Base-by-base conservation (phyloP, 2,797 vertebrate genomes). In the Serranus cabrilla region DNA sequence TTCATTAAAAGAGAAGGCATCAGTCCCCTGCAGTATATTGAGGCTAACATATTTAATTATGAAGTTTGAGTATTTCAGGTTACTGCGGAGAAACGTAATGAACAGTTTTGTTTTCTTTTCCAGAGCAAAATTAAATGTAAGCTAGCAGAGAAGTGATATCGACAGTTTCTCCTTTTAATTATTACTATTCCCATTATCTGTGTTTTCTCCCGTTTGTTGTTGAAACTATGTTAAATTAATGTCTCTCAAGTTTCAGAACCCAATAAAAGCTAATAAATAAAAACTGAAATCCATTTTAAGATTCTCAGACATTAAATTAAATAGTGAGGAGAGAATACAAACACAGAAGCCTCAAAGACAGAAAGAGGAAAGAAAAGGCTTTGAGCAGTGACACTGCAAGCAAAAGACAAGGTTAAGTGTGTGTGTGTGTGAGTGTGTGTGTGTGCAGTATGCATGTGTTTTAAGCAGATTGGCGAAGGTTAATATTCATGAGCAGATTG, bases 401-500 rank as follows among this genome's bases (percentile, higher is more conserved):
- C 51, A 71, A 73, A 74, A 69, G 25, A 78, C 78, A 86, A 87
- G 65, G 71, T 78, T 71, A 69, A 20, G 13, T 61, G 23, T 66
- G n/a, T 54, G 14, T 43, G 39, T 34, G 43, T 56, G 65, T 71
- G 20, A 21, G 40, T 79, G 46, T 62, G 40, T 25, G 60, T 34
- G 51, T 34, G 59, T 47, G 27, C 20, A 57, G 8, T 20, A n/a
- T 67, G 76, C 49, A 25, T 66, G 50, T 83, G 71, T 77, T 87
- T 84, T 57, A 70, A 72, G 73, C 62, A 85, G 79, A 84, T 78
- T 87, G 77, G 25, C 34, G 61, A 74, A 79, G 68, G 60, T 83
- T 81, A 84, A 86, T 87, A 87, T 90, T 92, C 80, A 92, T 86
- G 85, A 87, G 80, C 75, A 81, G 55, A 82, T 68, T 80, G 71